Evolutionary conservation across 2,797 vertebrate species (phyloP).

Genomic region (Pangasius djambal): DNA sequence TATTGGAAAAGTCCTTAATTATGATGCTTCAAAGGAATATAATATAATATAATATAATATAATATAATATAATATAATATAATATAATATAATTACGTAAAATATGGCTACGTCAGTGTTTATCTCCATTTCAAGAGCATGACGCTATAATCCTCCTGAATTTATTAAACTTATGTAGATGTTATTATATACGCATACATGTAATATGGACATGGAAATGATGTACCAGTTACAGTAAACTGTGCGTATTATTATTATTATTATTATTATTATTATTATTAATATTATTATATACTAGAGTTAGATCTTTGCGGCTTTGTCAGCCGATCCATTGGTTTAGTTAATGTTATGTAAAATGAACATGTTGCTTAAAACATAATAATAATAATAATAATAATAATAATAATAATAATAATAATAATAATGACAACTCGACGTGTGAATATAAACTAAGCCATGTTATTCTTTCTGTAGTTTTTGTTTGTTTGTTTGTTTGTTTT

Average conservation of each 20-base stretch:
- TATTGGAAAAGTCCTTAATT: not conserved
- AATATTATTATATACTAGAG: not conserved
- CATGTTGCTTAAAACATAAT: not conserved
- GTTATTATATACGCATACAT: not conserved
- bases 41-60: conserved; percentile 31
- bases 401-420: not conserved
- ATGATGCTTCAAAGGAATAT: not conserved
- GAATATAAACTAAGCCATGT: not conserved
- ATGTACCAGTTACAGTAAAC: not conserved
- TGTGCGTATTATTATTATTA: not conserved
- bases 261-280: conserved; percentile 5
- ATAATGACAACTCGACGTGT: not conserved
- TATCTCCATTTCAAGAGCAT: not conserved
- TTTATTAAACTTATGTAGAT: not conserved
- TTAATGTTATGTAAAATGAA: not conserved
- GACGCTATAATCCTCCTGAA: not conserved
- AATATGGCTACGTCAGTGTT: not conserved
- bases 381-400: conserved; percentile 14
- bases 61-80: conserved; percentile 20
- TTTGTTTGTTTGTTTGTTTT: not conserved
- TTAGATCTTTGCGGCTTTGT: not conserved
- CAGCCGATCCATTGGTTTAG: not conserved
- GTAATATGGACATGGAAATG: not conserved
- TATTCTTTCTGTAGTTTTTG: not conserved
- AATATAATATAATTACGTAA: not conserved